Evolutionary conservation across 2,888 invertebrate species (phyloP).

Genomic region (Theodoxus fluviatilis): DNA sequence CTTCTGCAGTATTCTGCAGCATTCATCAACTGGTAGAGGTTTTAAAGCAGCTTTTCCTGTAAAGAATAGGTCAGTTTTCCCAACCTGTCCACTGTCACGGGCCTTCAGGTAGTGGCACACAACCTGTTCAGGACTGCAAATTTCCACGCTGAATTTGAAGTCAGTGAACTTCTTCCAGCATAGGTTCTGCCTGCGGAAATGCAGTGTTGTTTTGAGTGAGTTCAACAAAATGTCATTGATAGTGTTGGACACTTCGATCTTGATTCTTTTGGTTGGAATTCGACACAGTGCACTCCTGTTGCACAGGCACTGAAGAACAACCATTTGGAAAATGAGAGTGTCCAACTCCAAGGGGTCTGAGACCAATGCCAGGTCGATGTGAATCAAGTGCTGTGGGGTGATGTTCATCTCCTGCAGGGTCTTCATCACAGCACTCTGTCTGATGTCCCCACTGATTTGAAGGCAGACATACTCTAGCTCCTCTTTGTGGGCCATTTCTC

Average conservation of each 20-base stretch:
- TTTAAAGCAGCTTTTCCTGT: constrained; percentile 23
- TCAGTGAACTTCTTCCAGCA: constrained; percentile 34
- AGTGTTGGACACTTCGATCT: constrained; percentile 43
- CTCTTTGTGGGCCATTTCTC: constrained; percentile 27
- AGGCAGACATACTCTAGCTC: constrained; percentile 29
- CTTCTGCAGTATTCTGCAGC: constrained; percentile 32
- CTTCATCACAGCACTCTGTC: constrained; percentile 30
- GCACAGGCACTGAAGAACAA: constrained; percentile 35
- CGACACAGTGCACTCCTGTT: constrained; percentile 30
- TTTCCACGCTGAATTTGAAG: constrained; percentile 35
- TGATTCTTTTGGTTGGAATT: constrained; percentile 33
- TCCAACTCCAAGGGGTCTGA: constrained; percentile 36
- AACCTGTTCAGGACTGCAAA: constrained; percentile 42
- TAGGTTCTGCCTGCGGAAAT: constrained; percentile 34
- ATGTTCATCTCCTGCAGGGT: constrained; percentile 29
- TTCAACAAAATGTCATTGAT: constrained; percentile 37
- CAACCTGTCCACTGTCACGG: constrained; percentile 30
- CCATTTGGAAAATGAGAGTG: constrained; percentile 41
- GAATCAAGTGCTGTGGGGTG: constrained; percentile 32
- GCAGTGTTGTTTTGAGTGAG: constrained; percentile 37
- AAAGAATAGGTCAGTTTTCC: constrained; percentile 35
- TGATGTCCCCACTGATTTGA: constrained; percentile 41
- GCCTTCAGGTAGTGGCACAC: constrained; percentile 39
- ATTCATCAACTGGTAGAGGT: constrained; percentile 30
- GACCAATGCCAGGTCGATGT: constrained; percentile 41